Evolutionary conservation across 2,113 vertebrate genomes (phyloP).

Genomic region (Ophiodon elongatus): DNA sequence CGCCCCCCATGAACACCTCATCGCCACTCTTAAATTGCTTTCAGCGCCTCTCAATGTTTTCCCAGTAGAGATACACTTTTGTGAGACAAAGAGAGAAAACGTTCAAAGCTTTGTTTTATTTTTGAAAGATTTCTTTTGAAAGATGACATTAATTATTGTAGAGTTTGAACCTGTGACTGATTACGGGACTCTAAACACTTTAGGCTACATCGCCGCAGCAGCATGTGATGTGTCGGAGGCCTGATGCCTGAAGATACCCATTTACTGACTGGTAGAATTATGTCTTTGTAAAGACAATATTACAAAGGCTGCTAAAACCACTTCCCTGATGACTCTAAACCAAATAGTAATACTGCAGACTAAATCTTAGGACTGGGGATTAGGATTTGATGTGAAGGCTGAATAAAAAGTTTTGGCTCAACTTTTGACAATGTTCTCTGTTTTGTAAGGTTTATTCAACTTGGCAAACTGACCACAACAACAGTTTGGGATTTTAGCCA

Average conservation of each 20-base stretch:
- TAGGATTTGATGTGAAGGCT: neutral
- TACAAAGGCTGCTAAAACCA: neutral
- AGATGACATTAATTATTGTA: neutral
- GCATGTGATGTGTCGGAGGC: neutral
- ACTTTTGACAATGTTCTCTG: neutral
- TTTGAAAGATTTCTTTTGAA: neutral
- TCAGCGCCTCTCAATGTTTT: neutral
- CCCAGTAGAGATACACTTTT: neutral
- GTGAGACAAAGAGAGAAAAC: neutral
- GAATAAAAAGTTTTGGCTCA: neutral
- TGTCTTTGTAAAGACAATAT: neutral
- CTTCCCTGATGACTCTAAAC: neutral
- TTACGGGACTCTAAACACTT: neutral
- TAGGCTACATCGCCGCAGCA: neutral
- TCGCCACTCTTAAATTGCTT: neutral
- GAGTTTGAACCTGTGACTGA: neutral
- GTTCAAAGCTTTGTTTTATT: neutral
- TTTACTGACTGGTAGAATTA: neutral
- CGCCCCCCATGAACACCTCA: neutral
- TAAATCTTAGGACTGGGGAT: neutral
- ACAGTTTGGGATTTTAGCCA: neutral
- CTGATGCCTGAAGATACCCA: neutral
- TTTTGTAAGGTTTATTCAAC: neutral
- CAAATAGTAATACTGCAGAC: neutral
- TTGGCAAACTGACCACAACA: neutral